phyloP scores from a whole-genome alignment of 2,888 invertebrate genomes.

The Cyclophora albipunctata region DNA sequence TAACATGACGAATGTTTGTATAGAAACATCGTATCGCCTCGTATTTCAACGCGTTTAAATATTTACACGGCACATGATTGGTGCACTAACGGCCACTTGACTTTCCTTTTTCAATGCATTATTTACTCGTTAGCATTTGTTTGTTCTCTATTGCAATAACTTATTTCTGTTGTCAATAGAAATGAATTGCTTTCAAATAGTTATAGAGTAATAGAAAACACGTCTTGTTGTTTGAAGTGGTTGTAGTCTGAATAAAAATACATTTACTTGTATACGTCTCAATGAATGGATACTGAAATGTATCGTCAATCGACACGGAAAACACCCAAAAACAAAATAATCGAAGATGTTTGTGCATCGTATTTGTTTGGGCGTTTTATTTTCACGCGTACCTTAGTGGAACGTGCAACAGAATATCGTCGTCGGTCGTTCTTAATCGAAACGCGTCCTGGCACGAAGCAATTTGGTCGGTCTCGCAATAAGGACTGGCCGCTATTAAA shows the following conservation, averaged over 20 bases:
- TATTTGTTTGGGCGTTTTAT: constrained; percentile 43
- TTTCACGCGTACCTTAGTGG: constrained; percentile 47
- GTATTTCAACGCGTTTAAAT: constrained; percentile 23
- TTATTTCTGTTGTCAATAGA: neutral
- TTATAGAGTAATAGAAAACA: no score
- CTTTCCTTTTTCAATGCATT: constrained; percentile 15
- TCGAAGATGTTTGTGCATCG: constrained; percentile 14
- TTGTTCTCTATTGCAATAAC: neutral
- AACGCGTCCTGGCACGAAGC: constrained; percentile 70
- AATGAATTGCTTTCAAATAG: no score
- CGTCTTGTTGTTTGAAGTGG: no score
- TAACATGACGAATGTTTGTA: constrained; percentile 40
- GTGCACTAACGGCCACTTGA: constrained; percentile 25
- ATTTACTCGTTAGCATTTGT: neutral
- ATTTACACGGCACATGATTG: constrained; percentile 34
- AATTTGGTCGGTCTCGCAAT: constrained; percentile 69
- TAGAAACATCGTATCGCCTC: constrained; percentile 37
- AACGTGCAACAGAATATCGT: constrained; percentile 30
- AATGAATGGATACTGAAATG: no score
- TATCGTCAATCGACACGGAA: no score
- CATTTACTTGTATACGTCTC: no score
- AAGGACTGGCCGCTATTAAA: constrained; percentile 72
- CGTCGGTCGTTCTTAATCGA: constrained; percentile 54
- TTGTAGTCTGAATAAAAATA: no score
- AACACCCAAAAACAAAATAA: no score